Evolutionary conservation across 2,113 vertebrate genomes (phyloP).

Genomic region (Pogonocichla stellata): DNA sequence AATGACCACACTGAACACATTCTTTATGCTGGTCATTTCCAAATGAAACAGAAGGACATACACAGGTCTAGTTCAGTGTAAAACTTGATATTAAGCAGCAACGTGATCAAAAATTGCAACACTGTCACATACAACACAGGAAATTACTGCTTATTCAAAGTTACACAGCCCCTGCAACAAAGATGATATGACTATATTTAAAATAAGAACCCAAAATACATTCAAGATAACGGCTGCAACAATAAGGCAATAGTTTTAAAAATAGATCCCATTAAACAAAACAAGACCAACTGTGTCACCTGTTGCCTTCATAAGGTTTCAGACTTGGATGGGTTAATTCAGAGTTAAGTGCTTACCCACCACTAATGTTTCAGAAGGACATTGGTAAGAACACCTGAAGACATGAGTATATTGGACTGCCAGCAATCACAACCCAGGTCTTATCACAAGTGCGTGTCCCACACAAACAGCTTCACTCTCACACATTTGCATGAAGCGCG

Average conservation of each 20-base stretch:
- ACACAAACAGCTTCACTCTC: neutral
- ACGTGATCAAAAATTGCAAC: slow-evolving; percentile 18
- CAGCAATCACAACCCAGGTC: slow-evolving; percentile 52
- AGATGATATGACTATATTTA: slow-evolving; percentile 22
- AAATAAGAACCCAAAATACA: slow-evolving; percentile 42
- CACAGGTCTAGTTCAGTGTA: slow-evolving; percentile 40
- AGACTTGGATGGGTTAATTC: neutral
- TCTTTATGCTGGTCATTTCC: slow-evolving; percentile 7
- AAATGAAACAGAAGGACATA: neutral
- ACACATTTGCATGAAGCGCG: neutral
- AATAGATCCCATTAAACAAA: slow-evolving; percentile 26
- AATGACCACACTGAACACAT: neutral
- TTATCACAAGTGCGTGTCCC: neutral
- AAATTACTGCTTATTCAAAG: neutral
- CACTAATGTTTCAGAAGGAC: neutral
- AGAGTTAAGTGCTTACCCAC: slow-evolving; percentile 20
- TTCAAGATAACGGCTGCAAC: slow-evolving; percentile 39
- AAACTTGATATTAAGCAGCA: slow-evolving; percentile 51
- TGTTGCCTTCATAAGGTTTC: neutral
- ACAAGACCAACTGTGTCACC: slow-evolving; percentile 9
- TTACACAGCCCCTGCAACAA: slow-evolving; percentile 20
- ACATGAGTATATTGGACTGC: slow-evolving; percentile 46
- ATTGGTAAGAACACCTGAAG: slow-evolving; percentile 11
- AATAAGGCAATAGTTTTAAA: slow-evolving; percentile 56
- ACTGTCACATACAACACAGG: neutral